phyloP scores from a whole-genome alignment of 2,113 vertebrate species.

The Lathamus discolor region DNA sequence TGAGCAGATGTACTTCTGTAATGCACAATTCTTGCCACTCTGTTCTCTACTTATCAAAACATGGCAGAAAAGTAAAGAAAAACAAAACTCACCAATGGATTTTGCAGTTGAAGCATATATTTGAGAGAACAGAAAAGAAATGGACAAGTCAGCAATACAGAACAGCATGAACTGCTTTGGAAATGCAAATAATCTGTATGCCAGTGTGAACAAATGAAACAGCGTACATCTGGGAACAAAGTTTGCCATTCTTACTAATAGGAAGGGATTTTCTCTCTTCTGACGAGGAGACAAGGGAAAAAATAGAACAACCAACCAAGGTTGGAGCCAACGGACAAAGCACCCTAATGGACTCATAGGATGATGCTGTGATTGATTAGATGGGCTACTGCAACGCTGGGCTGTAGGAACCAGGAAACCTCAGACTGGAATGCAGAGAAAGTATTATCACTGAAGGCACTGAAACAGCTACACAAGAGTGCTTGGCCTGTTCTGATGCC shows the following conservation, averaged over 20 bases:
- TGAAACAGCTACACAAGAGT: not conserved
- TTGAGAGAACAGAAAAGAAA: conserved; percentile 13
- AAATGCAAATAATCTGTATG: conserved; percentile 35
- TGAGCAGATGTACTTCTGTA: conserved; percentile 25
- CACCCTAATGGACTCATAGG: not conserved
- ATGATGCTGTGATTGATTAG: not conserved
- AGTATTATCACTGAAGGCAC: not conserved
- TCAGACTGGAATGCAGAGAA: not conserved
- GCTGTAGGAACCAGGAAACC: not conserved
- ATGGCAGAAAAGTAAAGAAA: not conserved
- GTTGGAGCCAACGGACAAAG: not conserved
- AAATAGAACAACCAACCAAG: not conserved
- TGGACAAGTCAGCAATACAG: not conserved
- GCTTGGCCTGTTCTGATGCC: not conserved
- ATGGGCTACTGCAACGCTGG: not conserved
- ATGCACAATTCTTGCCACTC: not conserved
- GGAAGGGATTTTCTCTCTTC: not conserved
- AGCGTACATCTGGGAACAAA: not conserved
- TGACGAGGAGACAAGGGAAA: not conserved
- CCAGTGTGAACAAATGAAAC: not conserved
- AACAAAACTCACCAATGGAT: not conserved
- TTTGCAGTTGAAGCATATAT: conserved; percentile 22
- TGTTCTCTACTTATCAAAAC: conserved; percentile 33
- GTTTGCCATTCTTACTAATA: not conserved
- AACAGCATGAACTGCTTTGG: conserved; percentile 21